These are phyloP conservation scores for Cotesia glomerata DNA, from an alignment of 1,140 invertebrate species.

Conservation along the genomic window DNA sequence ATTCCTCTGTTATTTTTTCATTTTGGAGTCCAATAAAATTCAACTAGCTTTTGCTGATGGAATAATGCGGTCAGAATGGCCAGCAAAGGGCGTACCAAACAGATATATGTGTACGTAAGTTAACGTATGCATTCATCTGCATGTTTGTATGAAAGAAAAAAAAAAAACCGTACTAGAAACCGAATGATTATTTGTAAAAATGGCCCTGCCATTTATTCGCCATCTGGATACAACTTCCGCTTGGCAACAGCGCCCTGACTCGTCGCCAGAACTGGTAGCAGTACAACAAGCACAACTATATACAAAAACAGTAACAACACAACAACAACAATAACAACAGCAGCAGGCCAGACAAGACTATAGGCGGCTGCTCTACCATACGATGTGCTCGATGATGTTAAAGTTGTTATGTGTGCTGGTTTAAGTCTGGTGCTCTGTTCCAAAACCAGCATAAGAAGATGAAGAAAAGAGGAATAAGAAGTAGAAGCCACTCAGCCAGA, in stretches of 20 bases:
- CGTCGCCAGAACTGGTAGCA: constrained; percentile 9
- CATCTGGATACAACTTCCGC: constrained; percentile 14
- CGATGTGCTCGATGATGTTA: background rate
- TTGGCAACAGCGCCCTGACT: constrained; percentile 17
- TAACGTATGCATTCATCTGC: background rate
- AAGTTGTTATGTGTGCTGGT: background rate
- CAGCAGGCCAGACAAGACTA: no score
- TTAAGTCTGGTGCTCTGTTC: background rate
- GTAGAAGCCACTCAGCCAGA: constrained; percentile 8
- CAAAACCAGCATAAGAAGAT: no score
- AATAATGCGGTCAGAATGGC: background rate
- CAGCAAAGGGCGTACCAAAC: background rate
- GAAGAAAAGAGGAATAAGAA: background rate
- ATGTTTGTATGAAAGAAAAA: background rate
- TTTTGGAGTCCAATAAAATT: background rate
- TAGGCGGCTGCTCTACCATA: background rate
- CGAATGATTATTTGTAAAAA: constrained; percentile 12
- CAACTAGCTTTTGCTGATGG: background rate
- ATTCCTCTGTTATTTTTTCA: background rate
- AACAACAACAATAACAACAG: no score
- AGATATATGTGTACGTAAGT: background rate
- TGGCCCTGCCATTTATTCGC: constrained; percentile 9
- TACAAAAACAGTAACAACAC: background rate
- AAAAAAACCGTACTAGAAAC: background rate
- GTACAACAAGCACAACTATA: background rate